Percentiles rank a stretch among this genome's conserved stretches.
These are phyloP conservation scores for Cantharis rufa DNA, from an alignment of 2,888 invertebrate genomes.

Conservation along the genomic window DNA sequence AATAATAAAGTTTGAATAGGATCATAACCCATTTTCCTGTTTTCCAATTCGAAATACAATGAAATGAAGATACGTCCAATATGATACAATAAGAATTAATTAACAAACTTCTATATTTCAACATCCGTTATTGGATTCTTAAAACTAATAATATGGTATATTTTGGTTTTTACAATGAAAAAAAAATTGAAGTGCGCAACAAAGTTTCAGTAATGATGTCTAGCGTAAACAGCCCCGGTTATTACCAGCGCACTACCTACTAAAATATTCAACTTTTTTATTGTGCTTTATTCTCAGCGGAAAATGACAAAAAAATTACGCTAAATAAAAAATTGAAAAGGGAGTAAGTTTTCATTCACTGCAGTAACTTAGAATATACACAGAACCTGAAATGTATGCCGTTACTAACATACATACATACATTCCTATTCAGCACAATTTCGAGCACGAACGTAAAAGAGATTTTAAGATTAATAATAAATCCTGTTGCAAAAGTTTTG, in stretches of 20 bases:
- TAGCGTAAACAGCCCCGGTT: background rate
- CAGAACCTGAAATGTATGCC: background rate
- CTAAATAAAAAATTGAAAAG: background rate
- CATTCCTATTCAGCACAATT: background rate
- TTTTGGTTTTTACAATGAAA: background rate
- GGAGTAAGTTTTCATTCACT: background rate
- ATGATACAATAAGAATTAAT: background rate
- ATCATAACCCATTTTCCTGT: background rate
- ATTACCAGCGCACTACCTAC: no score
- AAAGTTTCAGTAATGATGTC: background rate
- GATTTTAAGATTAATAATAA: conserved; percentile 3
- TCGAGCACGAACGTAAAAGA: background rate
- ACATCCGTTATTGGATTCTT: background rate
- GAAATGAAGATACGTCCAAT: background rate
- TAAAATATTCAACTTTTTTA: background rate
- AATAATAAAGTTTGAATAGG: background rate
- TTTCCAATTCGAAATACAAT: background rate
- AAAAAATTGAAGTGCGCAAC: background rate
- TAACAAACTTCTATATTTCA: background rate
- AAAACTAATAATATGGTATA: background rate
- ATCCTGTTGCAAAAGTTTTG: no score
- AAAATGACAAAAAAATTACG: background rate
- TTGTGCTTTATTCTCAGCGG: background rate
- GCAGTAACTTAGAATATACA: background rate
- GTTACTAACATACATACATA: background rate